A percentile compares a stretch with the other conserved stretches of the same genome.
Evolutionary conservation across 2,888 invertebrate genomes (phyloP).

Genomic region (Drosophila prolongata): DNA sequence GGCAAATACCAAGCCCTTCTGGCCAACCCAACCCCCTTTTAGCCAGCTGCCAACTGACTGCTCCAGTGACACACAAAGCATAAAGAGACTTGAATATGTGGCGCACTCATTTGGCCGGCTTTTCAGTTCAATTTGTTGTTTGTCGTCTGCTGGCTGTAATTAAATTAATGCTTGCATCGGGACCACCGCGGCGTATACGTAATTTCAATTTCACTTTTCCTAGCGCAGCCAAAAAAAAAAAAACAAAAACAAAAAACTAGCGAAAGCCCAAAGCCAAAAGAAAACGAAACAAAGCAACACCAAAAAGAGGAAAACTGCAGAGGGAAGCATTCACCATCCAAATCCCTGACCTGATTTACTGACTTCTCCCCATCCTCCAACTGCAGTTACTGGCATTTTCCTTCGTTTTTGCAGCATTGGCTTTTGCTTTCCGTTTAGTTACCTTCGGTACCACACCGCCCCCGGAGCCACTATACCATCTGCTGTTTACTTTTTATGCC

Average conservation of each 20-base stretch:
- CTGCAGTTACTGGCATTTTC: conserved; percentile 36
- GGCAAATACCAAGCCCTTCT: conserved; percentile 41
- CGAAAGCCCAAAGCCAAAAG: conserved; percentile 5
- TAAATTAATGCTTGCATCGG: conserved; percentile 67
- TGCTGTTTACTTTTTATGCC: conserved; percentile 64
- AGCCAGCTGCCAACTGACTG: conserved; percentile 43
- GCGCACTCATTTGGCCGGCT: conserved; percentile 46
- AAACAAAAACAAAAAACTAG: conserved; percentile 9
- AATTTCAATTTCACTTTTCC: conserved; percentile 51
- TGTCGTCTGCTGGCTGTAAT: conserved; percentile 50
- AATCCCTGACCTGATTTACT: conserved; percentile 75
- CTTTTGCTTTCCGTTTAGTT: conserved; percentile 69
- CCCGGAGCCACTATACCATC: conserved; percentile 6
- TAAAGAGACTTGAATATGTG: conserved; percentile 53
- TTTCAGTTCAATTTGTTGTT: conserved; percentile 56
- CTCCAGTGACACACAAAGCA: conserved; percentile 74
- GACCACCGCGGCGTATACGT: conserved; percentile 61
- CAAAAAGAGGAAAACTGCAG: conserved; percentile 11
- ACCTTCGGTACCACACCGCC: conserved; percentile 48
- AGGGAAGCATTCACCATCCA: conserved; percentile 41
- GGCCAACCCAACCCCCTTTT: conserved; percentile 13
- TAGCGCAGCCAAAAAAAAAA: conserved; percentile 25
- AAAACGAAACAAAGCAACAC: conserved; percentile 43
- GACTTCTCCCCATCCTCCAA: conserved; percentile 31
- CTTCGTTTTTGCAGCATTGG: conserved; percentile 55